These are phyloP conservation scores for Gouania willdenowi DNA, from an alignment of 2,797 vertebrate species.

Conservation along the genomic window DNA sequence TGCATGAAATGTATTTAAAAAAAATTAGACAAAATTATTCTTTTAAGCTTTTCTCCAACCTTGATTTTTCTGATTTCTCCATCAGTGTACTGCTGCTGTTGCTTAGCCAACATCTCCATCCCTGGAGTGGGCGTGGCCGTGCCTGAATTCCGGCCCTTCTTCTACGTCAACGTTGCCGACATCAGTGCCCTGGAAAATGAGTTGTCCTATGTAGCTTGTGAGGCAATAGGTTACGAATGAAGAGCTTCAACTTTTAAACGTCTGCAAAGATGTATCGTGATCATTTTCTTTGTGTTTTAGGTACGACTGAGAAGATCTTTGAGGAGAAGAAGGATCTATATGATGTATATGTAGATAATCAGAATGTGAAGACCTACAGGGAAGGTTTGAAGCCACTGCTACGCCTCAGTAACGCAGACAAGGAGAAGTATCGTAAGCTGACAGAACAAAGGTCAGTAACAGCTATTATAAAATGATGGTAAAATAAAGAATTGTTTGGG, in stretches of 20 bases:
- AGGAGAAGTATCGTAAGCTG: constrained; percentile 89
- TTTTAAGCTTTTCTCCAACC: too few species aligned
- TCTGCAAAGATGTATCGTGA: background rate
- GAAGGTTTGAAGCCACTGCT: constrained; percentile 88
- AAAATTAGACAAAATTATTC: too few species aligned
- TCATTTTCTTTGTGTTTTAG: constrained; percentile 50
- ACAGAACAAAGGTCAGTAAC: constrained; percentile 91
- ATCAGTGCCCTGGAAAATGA: constrained; percentile 91
- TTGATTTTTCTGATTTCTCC: background rate
- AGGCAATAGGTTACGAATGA: too few species aligned
- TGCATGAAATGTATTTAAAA: too few species aligned
- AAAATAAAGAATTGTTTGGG: too few species aligned
- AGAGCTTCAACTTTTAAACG: background rate
- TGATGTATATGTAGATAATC: constrained; percentile 93
- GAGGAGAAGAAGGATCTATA: constrained; percentile 93
- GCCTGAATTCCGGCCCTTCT: constrained; percentile 91
- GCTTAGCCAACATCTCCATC: constrained; percentile 90
- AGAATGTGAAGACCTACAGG: constrained; percentile 89
- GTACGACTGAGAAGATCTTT: constrained; percentile 96
- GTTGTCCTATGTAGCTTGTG: constrained; percentile 92
- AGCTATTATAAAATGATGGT: too few species aligned
- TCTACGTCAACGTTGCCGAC: constrained; percentile 92
- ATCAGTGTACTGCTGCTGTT: constrained; percentile 93
- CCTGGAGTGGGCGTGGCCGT: constrained; percentile 85
- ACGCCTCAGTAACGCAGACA: constrained; percentile 85